phyloP scores from a whole-genome alignment of 2,113 vertebrate genomes.

The Poeciliopsis retropinna region DNA sequence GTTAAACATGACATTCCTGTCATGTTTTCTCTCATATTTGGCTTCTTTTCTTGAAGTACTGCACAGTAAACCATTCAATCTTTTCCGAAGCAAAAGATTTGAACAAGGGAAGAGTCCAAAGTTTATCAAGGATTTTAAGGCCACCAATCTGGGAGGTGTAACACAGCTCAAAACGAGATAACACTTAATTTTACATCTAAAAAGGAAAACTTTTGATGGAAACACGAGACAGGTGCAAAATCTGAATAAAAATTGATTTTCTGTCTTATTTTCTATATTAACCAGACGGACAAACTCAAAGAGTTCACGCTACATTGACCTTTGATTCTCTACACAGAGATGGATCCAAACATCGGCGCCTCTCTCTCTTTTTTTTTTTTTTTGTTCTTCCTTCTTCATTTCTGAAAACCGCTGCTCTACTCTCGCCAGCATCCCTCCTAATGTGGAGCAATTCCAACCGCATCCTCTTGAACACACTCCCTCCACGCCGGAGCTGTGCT shows the following conservation, averaged over 20 bases:
- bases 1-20: too few species aligned
- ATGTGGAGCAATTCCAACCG: constrained; percentile 64
- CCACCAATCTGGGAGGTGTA: background rate
- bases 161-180: background rate
- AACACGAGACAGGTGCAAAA: constrained; percentile 27
- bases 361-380: constrained; percentile 11
- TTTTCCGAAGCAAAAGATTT: background rate
- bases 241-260: constrained; percentile 41
- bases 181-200: background rate
- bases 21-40: too few species aligned
- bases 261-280: constrained; percentile 26
- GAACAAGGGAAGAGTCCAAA: background rate
- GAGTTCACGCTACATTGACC: constrained; percentile 23
- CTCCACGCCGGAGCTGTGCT: constrained; percentile 73
- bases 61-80: too few species aligned
- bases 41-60: too few species aligned
- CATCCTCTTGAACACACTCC: constrained; percentile 48
- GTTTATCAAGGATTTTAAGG: background rate
- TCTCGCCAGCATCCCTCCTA: constrained; percentile 51
- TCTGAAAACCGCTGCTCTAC: constrained; percentile 27
- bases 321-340: constrained; percentile 34
- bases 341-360: constrained; percentile 28
- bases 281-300: background rate
- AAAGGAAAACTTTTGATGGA: background rate
- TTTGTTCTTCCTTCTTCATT: too few species aligned